Conservation (phyloP, 2,888 invertebrate genomes). For the Ctenicera cuprea region DNA sequence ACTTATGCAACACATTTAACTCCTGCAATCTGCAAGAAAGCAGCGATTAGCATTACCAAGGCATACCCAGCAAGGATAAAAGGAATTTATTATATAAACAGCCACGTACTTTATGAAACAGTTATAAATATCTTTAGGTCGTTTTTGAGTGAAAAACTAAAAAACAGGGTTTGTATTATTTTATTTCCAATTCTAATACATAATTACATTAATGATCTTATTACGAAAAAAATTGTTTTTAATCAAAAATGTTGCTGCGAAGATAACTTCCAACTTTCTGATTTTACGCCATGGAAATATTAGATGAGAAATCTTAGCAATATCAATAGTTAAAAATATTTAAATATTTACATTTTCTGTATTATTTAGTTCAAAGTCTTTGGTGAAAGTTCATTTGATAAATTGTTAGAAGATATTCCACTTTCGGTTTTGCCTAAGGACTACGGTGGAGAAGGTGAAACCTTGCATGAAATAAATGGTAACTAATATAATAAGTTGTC, state of each 20-base stretch:
- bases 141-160: conserved; percentile 78
- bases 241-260: too few species aligned
- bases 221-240: too few species aligned
- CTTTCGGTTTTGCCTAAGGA: conserved; percentile 78
- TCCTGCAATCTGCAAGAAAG: conserved; percentile 76
- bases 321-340: too few species aligned
- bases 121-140: conserved; percentile 76
- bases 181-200: too few species aligned
- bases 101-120: conserved; percentile 72
- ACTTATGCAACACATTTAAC: conserved; percentile 73
- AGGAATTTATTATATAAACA: conserved; percentile 74
- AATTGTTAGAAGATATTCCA: conserved; percentile 76
- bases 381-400: conserved; percentile 72
- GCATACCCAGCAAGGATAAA: conserved; percentile 77
- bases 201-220: too few species aligned
- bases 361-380: conserved; percentile 75
- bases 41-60: conserved; percentile 72
- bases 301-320: too few species aligned
- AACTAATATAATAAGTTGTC: too few species aligned
- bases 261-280: too few species aligned
- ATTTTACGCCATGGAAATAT: too few species aligned
- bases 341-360: too few species aligned
- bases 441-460: conserved; percentile 79
- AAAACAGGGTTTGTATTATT: conserved; percentile 74
- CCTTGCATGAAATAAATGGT: conserved; percentile 74